phyloP scores from a whole-genome alignment of 2,797 vertebrate species.

The Manis pentadactyla region DNA sequence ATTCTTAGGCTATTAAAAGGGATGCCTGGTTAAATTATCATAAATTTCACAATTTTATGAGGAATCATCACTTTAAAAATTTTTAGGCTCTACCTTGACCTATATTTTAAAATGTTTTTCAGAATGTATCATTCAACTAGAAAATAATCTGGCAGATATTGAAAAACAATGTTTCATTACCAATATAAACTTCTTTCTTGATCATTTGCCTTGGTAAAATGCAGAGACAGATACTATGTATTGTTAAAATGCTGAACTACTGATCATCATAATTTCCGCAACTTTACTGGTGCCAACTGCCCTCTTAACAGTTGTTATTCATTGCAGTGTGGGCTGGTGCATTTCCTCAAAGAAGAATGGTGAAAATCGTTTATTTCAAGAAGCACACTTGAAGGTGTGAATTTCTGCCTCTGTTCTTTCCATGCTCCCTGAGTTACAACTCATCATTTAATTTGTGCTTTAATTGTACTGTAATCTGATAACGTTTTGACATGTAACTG shows the following conservation, averaged over 20 bases:
- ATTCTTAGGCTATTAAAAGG: neutral
- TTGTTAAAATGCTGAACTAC: neutral
- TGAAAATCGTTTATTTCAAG: neutral
- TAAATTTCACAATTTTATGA: neutral
- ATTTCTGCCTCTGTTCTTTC: neutral
- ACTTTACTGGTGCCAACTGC: neutral
- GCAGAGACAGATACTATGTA: neutral
- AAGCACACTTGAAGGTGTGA: accelerated
- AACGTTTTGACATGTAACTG: accelerated
- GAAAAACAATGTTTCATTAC: neutral
- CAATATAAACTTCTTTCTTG: neutral
- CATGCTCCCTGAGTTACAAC: neutral
- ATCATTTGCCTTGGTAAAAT: neutral
- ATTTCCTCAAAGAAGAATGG: neutral
- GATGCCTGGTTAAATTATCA: neutral
- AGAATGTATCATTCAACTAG: neutral
- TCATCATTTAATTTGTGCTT: too few relatives aligned
- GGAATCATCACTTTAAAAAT: neutral
- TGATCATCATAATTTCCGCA: neutral
- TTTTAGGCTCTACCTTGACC: neutral
- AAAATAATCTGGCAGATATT: neutral
- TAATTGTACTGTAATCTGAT: accelerated
- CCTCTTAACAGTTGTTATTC: neutral
- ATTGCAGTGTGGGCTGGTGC: neutral
- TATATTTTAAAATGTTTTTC: neutral